phyloP scores from a whole-genome alignment of 2,113 vertebrate genomes.

The human (Homo sapiens) region DNA sequence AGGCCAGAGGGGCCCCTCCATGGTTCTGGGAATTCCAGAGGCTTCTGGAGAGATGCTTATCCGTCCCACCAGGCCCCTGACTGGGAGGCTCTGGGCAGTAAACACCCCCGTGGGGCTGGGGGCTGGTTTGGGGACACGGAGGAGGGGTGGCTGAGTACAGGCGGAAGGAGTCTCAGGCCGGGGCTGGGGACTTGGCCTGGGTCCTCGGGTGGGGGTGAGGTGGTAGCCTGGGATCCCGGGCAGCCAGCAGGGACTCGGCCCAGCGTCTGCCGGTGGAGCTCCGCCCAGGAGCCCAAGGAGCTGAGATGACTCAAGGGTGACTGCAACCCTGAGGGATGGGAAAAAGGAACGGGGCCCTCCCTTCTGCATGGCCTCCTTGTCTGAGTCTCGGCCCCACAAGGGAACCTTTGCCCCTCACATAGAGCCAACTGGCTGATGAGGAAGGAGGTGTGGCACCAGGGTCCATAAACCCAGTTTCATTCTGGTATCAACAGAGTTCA shows the following conservation, averaged over 20 bases:
- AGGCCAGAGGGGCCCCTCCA: background rate
- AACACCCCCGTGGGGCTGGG: accelerated
- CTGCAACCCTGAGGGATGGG: accelerated
- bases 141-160: background rate
- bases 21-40: background rate
- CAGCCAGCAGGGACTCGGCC: background rate
- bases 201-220: background rate
- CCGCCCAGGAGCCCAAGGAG: background rate
- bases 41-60: background rate
- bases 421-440: background rate
- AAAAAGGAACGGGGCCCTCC: background rate
- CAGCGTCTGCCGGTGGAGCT: background rate
- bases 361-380: background rate
- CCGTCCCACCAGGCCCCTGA: background rate
- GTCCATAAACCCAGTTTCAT: background rate
- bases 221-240: background rate
- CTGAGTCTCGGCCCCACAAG: too few relatives aligned
- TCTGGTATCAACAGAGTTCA: background rate
- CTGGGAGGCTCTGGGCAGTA: background rate
- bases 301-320: background rate
- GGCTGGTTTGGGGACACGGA: accelerated
- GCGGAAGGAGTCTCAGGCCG: background rate
- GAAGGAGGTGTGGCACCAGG: background rate
- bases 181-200: background rate
- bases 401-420: background rate